phyloP scores from a whole-genome alignment of 2,888 invertebrate genomes.

The Parelbella ahira region DNA sequence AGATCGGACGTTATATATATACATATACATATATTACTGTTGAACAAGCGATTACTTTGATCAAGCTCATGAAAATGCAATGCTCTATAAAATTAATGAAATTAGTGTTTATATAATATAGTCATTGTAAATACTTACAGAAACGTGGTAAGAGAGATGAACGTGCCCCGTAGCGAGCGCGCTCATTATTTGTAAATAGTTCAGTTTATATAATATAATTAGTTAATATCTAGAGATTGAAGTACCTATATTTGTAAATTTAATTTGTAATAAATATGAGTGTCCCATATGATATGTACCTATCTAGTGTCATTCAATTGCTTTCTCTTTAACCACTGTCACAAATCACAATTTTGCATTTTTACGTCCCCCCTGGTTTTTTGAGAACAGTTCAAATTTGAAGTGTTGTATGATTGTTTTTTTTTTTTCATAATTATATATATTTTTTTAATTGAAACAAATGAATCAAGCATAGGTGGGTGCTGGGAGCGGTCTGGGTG shows the following conservation, averaged over 20 bases:
- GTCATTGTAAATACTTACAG: constrained; percentile 78
- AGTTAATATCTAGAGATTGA: constrained; percentile 68
- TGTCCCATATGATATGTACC: constrained; percentile 73
- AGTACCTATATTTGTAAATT: constrained; percentile 77
- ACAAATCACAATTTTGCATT: constrained; percentile 76
- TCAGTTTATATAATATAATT: constrained; percentile 68
- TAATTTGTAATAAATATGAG: constrained; percentile 69
- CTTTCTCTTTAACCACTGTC: constrained; percentile 71
- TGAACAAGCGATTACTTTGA: constrained; percentile 73
- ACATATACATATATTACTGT: constrained; percentile 33
- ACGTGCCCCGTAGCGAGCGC: constrained; percentile 60
- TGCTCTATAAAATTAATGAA: constrained; percentile 60
- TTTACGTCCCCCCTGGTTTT: constrained; percentile 52
- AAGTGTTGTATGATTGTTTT: constrained; percentile 60
- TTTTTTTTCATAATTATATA: constrained; percentile 59
- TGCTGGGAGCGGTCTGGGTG: constrained; percentile 40
- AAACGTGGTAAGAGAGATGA: constrained; percentile 62
- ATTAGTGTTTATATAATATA: constrained; percentile 65
- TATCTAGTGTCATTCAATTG: constrained; percentile 54
- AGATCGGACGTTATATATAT: too few species aligned
- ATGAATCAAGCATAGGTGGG: constrained; percentile 64
- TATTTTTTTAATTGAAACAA: constrained; percentile 52
- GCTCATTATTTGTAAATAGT: constrained; percentile 77
- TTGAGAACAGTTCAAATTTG: constrained; percentile 58
- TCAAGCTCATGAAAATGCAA: constrained; percentile 74